These are phyloP conservation scores for Cirrhinus molitorella DNA, from an alignment of 2,797 vertebrate genomes.

Conservation along the genomic window DNA sequence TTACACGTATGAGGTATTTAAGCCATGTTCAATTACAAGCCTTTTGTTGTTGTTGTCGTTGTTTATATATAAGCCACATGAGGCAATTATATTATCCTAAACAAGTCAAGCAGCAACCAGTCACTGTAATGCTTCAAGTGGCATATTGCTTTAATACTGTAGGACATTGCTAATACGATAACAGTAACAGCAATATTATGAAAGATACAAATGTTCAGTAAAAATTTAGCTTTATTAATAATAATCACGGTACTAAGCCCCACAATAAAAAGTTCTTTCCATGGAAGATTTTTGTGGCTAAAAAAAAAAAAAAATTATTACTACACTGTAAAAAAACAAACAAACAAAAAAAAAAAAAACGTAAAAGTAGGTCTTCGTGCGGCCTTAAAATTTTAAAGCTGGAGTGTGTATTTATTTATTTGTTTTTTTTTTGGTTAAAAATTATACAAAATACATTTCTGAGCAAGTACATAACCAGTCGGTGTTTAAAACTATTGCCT, in stretches of 20 bases:
- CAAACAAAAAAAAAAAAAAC: no score
- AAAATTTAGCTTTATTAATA: neutral
- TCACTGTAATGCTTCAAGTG: neutral
- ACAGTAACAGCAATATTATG: neutral
- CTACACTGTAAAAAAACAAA: no score
- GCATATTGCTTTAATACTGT: neutral
- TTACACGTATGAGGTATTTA: neutral
- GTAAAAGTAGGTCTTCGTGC: no score
- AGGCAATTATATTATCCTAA: neutral
- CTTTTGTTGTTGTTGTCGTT: slow-evolving; percentile 26
- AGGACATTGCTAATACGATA: neutral
- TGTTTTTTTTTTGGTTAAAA: no score
- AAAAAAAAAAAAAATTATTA: no score
- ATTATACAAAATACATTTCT: no score
- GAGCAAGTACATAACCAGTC: no score
- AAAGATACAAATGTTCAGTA: neutral
- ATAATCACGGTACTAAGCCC: neutral
- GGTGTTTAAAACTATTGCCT: no score
- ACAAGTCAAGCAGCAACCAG: neutral
- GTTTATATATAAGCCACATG: neutral
- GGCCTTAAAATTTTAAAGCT: no score
- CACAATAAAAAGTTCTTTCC: neutral
- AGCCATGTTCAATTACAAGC: slow-evolving; percentile 52
- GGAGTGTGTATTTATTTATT: no score
- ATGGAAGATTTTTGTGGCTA: neutral